Evolutionary conservation across 2,113 vertebrate genomes (phyloP).

Genomic region (Catharus minimus): DNA sequence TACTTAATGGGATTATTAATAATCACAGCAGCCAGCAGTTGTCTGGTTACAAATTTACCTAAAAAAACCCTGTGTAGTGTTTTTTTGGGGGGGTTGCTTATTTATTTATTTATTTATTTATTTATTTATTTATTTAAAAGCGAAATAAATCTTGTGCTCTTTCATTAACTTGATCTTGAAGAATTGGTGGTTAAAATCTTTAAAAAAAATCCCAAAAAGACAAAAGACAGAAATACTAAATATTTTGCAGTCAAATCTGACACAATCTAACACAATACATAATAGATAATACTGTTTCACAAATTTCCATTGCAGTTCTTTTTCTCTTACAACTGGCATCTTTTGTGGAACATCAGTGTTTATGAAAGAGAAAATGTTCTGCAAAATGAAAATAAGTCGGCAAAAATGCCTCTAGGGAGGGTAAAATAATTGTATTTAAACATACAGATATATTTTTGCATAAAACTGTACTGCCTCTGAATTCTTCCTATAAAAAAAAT

Average conservation of each 20-base stretch:
- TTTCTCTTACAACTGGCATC: neutral
- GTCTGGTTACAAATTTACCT: neutral
- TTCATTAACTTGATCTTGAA: neutral
- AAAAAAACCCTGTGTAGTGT: neutral
- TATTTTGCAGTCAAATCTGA: neutral
- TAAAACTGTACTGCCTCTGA: neutral
- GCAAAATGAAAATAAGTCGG: neutral
- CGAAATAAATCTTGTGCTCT: neutral
- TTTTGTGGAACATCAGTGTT: neutral
- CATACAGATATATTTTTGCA: neutral
- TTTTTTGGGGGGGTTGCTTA: too few species aligned
- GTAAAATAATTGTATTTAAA: neutral
- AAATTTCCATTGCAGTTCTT: neutral
- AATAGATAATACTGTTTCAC: neutral
- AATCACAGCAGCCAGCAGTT: neutral
- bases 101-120: too few species aligned
- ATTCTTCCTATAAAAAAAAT: neutral
- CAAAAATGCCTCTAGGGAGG: neutral
- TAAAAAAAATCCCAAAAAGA: neutral
- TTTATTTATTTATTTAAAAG: too few species aligned
- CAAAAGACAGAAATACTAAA: neutral
- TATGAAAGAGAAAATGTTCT: fast-evolving
- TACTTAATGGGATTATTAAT: neutral
- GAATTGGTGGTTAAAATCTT: neutral
- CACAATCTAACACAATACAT: neutral